Conservation (phyloP, 2,888 invertebrate species). For the Bimastos eiseni region DNA sequence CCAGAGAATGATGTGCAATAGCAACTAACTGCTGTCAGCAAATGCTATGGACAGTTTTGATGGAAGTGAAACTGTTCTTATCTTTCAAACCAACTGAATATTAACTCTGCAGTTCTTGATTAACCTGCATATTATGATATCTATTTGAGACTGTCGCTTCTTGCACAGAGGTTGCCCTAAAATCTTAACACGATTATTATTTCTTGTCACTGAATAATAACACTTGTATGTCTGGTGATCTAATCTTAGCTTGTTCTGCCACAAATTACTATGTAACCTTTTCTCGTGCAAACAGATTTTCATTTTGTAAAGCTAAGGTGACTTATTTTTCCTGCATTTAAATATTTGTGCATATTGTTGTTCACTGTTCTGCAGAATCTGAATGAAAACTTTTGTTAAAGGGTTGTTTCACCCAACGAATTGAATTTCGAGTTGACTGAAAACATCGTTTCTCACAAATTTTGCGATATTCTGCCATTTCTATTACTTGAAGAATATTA, state of each 20-base stretch:
- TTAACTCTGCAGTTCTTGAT: neutral
- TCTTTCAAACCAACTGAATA: neutral
- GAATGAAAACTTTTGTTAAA: neutral
- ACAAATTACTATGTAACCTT: neutral
- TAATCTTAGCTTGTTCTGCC: neutral
- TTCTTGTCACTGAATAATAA: neutral
- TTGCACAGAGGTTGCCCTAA: no score
- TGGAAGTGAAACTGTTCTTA: neutral
- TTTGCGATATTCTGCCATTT: neutral
- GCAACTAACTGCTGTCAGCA: no score
- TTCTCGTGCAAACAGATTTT: neutral
- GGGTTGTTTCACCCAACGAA: neutral
- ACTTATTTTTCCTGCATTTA: neutral
- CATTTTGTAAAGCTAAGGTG: no score
- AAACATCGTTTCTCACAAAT: neutral
- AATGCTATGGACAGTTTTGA: neutral
- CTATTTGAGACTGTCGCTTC: neutral
- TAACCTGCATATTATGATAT: neutral
- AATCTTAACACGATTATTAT: neutral
- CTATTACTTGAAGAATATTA: neutral
- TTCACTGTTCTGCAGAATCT: neutral
- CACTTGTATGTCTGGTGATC: neutral
- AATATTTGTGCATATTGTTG: neutral
- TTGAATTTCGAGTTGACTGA: neutral
- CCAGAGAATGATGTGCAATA: neutral